A percentile compares a stretch with the other conserved stretches of the same genome.
Evolutionary conservation across 2,113 vertebrate genomes (phyloP).

Genomic region (Phodopus roborovskii): DNA sequence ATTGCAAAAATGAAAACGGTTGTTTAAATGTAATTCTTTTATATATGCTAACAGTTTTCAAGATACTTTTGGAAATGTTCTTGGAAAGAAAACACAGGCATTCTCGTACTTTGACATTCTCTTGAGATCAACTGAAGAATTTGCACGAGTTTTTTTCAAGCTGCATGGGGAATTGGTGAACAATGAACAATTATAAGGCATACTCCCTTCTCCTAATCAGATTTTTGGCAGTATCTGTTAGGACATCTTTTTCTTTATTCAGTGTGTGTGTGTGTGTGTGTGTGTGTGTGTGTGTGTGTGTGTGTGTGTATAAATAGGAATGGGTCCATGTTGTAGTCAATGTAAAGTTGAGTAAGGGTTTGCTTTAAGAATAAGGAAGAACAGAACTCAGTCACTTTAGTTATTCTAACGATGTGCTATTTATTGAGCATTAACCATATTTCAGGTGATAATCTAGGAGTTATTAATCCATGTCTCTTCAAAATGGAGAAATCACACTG

Average conservation of each 20-base stretch:
- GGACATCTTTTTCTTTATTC: neutral
- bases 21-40: neutral
- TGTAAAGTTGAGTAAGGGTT: neutral
- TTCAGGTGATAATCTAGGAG: neutral
- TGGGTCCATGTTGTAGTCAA: fast-evolving
- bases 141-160: neutral
- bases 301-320: no score
- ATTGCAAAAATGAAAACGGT: conserved; percentile 33
- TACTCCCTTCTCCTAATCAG: neutral
- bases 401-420: neutral
- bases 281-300: no score
- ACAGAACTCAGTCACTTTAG: neutral
- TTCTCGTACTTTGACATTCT: conserved; percentile 27
- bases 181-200: fast-evolving
- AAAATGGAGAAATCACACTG: conserved; percentile 24
- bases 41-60: neutral
- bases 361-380: neutral
- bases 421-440: neutral
- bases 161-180: fast-evolving
- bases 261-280: no score
- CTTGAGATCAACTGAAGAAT: conserved; percentile 21
- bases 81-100: conserved; percentile 46
- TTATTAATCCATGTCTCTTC: neutral
- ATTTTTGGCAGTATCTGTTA: neutral
- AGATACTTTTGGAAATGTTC: neutral